Evolutionary conservation across 2,888 invertebrate species (phyloP).

Genomic region (Drosophila barbarae): DNA sequence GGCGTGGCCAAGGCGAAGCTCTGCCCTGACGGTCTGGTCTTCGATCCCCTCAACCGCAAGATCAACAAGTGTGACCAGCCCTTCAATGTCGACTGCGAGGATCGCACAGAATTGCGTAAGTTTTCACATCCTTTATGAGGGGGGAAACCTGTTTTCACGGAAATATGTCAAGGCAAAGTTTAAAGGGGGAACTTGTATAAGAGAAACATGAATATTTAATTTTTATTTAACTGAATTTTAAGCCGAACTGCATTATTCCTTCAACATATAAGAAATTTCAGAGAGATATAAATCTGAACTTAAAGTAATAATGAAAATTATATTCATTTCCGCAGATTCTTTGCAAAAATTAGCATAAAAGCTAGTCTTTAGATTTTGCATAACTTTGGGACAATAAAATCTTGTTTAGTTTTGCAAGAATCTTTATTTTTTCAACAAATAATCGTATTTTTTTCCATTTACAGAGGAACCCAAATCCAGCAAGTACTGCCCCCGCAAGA

Average conservation of each 20-base stretch:
- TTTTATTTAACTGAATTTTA: background rate
- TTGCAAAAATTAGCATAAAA: background rate
- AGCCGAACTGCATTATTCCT: background rate
- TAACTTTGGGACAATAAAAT: background rate
- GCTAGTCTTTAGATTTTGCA: background rate
- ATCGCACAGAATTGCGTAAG: conserved; percentile 93
- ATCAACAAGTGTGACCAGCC: conserved; percentile 95
- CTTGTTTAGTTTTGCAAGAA: no score
- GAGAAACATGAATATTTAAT: background rate
- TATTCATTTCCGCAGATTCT: background rate
- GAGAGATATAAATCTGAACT: background rate
- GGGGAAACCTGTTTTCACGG: background rate
- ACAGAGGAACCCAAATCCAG: conserved; percentile 87
- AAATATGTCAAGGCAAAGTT: conserved; percentile 10
- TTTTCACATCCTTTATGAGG: conserved; percentile 55
- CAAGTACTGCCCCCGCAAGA: conserved; percentile 88
- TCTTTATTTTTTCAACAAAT: no score
- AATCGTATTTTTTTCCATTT: conserved; percentile 17
- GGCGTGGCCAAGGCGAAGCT: conserved; percentile 86
- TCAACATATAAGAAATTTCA: background rate
- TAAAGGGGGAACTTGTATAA: background rate
- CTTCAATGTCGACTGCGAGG: conserved; percentile 94
- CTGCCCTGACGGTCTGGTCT: conserved; percentile 93
- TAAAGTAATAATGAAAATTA: background rate
- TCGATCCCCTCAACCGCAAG: conserved; percentile 91